Base-by-base conservation (phyloP, 2,113 vertebrate species). In the Sander lucioperca region DNA sequence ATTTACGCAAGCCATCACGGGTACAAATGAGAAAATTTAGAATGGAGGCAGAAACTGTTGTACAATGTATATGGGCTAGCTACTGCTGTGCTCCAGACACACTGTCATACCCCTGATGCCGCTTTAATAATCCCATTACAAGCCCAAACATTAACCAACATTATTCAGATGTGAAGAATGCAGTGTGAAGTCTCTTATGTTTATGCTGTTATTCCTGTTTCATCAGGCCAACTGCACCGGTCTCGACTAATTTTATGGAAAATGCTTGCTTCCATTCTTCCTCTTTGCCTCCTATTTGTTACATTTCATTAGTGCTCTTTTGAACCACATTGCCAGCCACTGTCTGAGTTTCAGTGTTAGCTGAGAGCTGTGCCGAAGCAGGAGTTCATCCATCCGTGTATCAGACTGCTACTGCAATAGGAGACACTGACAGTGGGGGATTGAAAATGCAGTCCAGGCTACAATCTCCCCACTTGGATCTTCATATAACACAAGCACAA, bases 201-300 rank as follows among this genome's bases (percentile, higher is more conserved):
- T 80, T 80, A 7, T 68, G 73, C 36, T 54, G 75, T 87, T 85
- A 43, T 79, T 64, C 86, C 65, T 57, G 74, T 85, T 83, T 89
- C 77, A 68, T 69, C 33, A 78, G 90, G 59, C 78, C 74, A 84
- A 80, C 74, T 72, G 69, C 76, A 74, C 67, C 6, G 16, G 72
- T 90, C 43, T 68, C 66, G 61, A 72, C 70, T 86, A 90, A 95
- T 92, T 90, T 91, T 89, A 92, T 91, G 88, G 82, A 91, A 43
- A 92, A 93, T 89, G 39, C 78, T 85, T 77, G 79, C 86, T 91
- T 86, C 74, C 66, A 54, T 21, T 57, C 39, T 76, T 88, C 61
- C 68, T 73, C 77, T 84, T 64, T 79, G 25, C 30, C 57, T 73
- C 43, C 65, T 57, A 79, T 85, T 85, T 87, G 77, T 83, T 88